phyloP scores from a whole-genome alignment of 2,888 invertebrate genomes.

The Hyposoter didymator region DNA sequence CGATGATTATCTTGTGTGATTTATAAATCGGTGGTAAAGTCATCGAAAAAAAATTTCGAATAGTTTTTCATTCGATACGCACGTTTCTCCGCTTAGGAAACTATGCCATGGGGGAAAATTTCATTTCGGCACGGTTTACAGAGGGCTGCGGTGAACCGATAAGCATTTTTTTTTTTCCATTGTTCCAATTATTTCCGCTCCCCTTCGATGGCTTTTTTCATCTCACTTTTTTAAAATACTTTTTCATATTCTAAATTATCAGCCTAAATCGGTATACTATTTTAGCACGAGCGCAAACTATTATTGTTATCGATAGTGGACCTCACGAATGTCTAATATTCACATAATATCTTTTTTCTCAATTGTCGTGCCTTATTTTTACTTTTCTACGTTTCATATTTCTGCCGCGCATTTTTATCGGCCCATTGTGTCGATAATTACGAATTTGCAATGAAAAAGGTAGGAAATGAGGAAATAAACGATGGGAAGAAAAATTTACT shows the following conservation, averaged over 20 bases:
- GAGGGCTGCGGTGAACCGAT: constrained; percentile 57
- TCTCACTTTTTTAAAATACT: background rate
- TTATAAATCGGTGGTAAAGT: background rate
- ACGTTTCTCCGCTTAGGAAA: constrained; percentile 4
- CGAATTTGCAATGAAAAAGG: background rate
- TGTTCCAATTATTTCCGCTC: background rate
- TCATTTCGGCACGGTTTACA: constrained; percentile 55
- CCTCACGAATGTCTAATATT: constrained; percentile 66
- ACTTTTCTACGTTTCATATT: constrained; percentile 26
- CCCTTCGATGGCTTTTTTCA: background rate
- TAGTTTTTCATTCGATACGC: constrained; percentile 12
- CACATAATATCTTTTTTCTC: constrained; percentile 51
- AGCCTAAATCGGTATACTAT: constrained; percentile 67
- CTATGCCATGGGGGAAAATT: background rate
- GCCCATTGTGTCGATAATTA: background rate
- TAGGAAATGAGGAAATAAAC: background rate
- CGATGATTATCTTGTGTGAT: background rate
- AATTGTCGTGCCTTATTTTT: constrained; percentile 8
- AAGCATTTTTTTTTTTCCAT: constrained; percentile 28
- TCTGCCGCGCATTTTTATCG: constrained; percentile 11
- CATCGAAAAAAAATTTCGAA: background rate
- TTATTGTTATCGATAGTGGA: constrained; percentile 69
- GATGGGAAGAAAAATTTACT: background rate
- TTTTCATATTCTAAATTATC: constrained; percentile 50
- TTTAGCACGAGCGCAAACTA: constrained; percentile 64